phyloP scores from a whole-genome alignment of 2,113 vertebrate genomes.

The Atractosteus spatula region DNA sequence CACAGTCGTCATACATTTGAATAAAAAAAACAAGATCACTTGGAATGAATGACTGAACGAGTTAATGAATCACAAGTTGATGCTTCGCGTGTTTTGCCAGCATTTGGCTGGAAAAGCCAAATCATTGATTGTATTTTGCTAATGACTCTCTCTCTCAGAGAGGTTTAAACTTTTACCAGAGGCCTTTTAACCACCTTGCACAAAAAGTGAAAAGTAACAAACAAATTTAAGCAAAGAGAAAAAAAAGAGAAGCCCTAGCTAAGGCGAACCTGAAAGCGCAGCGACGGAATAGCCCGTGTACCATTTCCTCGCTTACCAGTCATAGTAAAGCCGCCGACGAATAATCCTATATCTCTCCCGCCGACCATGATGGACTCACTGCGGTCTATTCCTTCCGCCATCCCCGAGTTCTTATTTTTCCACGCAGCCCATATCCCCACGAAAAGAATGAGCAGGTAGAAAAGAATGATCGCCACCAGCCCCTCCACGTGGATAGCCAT shows the following conservation, averaged over 20 bases:
- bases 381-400: constrained; percentile 61
- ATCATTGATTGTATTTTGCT: neutral
- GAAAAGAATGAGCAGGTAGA: constrained; percentile 86
- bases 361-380: constrained; percentile 94
- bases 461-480: constrained; percentile 86
- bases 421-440: constrained; percentile 98
- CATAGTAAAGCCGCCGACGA: constrained; percentile 97
- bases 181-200: too few species aligned
- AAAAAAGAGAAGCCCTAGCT: neutral
- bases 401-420: constrained; percentile 88
- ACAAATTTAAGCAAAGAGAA: too few species aligned
- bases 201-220: too few species aligned
- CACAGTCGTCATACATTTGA: too few species aligned
- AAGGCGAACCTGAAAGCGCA: neutral
- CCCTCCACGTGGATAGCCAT: constrained; percentile 88
- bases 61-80: too few species aligned
- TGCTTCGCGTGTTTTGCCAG: too few species aligned
- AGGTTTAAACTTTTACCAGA: too few species aligned
- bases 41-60: too few species aligned
- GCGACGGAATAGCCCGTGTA: too few species aligned
- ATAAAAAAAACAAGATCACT: too few species aligned
- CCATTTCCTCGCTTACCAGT: constrained; percentile 74
- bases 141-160: neutral
- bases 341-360: constrained; percentile 90
- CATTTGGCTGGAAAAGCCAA: too few species aligned